A percentile compares a stretch with the other conserved stretches of the same genome.
These are phyloP conservation scores for Pluvialis apricaria DNA, from an alignment of 2,113 vertebrate genomes.

Conservation along the genomic window DNA sequence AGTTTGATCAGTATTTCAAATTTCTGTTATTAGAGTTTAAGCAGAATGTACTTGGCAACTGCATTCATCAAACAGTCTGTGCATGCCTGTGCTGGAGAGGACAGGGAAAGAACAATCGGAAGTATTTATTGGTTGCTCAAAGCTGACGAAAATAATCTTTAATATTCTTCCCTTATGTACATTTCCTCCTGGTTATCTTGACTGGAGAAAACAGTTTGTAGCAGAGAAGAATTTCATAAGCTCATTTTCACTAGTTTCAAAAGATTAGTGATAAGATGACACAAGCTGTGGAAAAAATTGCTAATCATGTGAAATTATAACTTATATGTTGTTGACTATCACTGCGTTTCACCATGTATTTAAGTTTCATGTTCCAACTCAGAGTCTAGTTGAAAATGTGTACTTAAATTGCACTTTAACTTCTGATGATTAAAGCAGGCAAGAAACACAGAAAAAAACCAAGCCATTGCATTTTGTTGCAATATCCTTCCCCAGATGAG, in stretches of 20 bases:
- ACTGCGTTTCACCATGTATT: constrained; percentile 47
- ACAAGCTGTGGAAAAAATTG: not conserved
- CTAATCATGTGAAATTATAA: constrained; percentile 49
- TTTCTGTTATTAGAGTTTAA: not conserved
- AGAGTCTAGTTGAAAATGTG: not conserved
- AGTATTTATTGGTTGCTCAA: not conserved
- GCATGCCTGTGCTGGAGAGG: not conserved
- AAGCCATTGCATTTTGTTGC: not conserved
- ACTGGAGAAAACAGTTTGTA: constrained; percentile 27
- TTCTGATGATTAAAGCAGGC: not conserved
- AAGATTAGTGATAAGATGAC: constrained; percentile 13
- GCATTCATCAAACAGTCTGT: not conserved
- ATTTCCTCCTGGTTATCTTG: not conserved
- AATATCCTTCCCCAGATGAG: not conserved
- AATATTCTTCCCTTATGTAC: not conserved
- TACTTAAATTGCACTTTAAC: not conserved
- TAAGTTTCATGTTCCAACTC: not conserved
- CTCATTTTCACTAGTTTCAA: constrained; percentile 12
- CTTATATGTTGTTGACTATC: constrained; percentile 31
- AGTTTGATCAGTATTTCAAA: not conserved
- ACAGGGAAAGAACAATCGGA: not conserved
- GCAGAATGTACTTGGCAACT: not conserved
- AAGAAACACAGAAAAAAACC: not conserved
- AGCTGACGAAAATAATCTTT: constrained; percentile 25
- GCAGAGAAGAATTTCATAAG: constrained; percentile 12